Evolutionary conservation across 2,888 invertebrate genomes (phyloP).

Genomic region (Coelogynopora nodosa): DNA sequence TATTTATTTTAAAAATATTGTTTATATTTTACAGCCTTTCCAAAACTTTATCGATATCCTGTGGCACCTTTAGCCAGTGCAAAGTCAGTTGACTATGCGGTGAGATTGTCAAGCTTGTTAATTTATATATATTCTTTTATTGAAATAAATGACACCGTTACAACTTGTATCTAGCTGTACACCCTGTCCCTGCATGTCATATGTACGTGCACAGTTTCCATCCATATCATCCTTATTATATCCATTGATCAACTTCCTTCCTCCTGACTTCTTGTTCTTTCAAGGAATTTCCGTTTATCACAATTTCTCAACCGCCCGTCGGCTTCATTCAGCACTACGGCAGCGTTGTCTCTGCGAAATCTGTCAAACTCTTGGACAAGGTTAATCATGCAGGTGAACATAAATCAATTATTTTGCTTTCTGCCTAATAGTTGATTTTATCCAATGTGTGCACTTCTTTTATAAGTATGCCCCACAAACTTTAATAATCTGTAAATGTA

Average conservation of each 20-base stretch:
- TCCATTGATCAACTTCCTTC: neutral
- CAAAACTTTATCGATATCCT: neutral
- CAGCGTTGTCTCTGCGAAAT: conserved; percentile 78
- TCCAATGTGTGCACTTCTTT: no score
- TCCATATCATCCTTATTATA: no score
- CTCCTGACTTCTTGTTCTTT: conserved; percentile 42
- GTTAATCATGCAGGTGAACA: conserved; percentile 17
- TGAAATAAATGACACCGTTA: no score
- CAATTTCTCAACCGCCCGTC: conserved; percentile 80
- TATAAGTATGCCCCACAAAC: no score
- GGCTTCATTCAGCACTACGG: conserved; percentile 84
- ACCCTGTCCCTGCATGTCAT: no score
- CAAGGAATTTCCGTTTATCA: conserved; percentile 86
- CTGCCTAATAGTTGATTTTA: no score
- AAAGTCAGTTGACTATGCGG: neutral
- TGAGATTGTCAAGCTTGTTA: neutral
- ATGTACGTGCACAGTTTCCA: neutral
- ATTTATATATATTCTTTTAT: no score
- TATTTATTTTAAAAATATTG: no score
- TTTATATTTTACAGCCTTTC: neutral
- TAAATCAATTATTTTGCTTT: no score
- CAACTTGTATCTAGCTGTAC: no score
- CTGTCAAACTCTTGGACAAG: conserved; percentile 76
- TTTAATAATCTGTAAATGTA: no score
- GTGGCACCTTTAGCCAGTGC: neutral